A percentile compares a stretch with the other conserved stretches of the same genome.
phyloP scores from a whole-genome alignment of 1,140 invertebrate species.

The Doryteuthis pealeii region DNA sequence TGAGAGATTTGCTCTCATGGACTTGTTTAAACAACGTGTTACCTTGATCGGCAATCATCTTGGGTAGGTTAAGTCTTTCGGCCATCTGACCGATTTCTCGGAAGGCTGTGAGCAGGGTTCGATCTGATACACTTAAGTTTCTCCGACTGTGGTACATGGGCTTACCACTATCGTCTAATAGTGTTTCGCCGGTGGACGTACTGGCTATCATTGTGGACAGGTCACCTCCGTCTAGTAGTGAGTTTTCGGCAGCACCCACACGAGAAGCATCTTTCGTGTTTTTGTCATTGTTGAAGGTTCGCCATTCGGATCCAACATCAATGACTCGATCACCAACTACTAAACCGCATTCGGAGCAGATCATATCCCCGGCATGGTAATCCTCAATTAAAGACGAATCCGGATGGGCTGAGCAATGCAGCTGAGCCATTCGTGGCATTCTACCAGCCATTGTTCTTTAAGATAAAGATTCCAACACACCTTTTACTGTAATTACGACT shows the following conservation, averaged over 20 bases:
- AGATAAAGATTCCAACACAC: too few relatives aligned
- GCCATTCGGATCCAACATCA: conserved; percentile 99
- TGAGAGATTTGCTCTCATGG: conserved; percentile 94
- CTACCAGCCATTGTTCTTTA: neutral
- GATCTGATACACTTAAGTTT: conserved; percentile 68
- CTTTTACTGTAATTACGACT: too few relatives aligned
- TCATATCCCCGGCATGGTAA: conserved; percentile 97
- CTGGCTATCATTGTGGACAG: conserved; percentile 93
- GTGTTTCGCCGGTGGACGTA: conserved; percentile 78
- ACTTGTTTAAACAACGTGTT: conserved; percentile 95
- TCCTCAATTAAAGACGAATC: conserved; percentile 95
- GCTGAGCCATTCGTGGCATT: conserved; percentile 10
- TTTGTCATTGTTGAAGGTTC: conserved; percentile 99
- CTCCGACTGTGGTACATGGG: conserved; percentile 90
- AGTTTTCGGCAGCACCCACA: conserved; percentile 90
- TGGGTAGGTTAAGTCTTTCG: conserved; percentile 94
- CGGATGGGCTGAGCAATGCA: conserved; percentile 91
- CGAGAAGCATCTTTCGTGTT: conserved; percentile 94
- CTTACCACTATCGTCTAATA: conserved; percentile 82
- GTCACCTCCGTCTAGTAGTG: conserved; percentile 91
- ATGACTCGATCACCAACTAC: conserved; percentile 99
- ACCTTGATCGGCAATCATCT: conserved; percentile 76
- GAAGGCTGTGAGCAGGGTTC: conserved; percentile 93
- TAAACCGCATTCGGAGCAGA: conserved; percentile 97
- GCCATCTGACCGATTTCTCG: conserved; percentile 97